Evolutionary conservation across 2,113 vertebrate genomes (phyloP).

Genomic region (Oriolus oriolus): DNA sequence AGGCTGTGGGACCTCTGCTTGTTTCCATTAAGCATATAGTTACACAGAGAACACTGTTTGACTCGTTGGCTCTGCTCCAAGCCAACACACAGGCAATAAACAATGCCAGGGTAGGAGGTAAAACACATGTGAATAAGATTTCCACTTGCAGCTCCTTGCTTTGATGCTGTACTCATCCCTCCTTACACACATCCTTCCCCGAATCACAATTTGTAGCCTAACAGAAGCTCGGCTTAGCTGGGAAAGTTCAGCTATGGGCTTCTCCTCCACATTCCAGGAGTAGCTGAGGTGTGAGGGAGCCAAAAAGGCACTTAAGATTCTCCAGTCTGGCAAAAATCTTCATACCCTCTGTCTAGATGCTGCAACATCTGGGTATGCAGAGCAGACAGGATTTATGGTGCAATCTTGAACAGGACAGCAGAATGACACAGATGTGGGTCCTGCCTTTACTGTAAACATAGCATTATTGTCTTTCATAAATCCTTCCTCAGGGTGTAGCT

Average conservation of each 20-base stretch:
- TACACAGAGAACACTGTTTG: not conserved
- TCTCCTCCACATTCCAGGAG: not conserved
- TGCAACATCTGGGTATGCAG: not conserved
- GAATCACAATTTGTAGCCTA: not conserved
- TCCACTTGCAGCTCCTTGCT: not conserved
- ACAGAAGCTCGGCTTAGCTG: not conserved
- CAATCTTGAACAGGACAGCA: not conserved
- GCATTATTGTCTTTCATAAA: not conserved
- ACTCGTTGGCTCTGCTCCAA: not conserved
- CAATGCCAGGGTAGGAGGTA: not conserved
- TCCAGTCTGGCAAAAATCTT: not conserved
- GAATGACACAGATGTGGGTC: accelerated
- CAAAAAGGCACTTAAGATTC: not conserved
- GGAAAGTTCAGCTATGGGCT: not conserved
- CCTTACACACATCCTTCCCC: not conserved
- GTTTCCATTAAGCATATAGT: slow-evolving; percentile 1
- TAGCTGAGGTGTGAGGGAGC: not conserved
- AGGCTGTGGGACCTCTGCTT: not conserved
- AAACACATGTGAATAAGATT: not conserved
- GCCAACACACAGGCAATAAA: not conserved
- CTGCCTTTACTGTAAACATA: not conserved
- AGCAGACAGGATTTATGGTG: not conserved
- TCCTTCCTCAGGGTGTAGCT: not conserved
- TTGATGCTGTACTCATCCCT: not conserved
- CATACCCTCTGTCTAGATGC: not conserved